A percentile compares a stretch with the other conserved stretches of the same genome.
These are phyloP conservation scores for Thalassoma bifasciatum DNA, from an alignment of 2,113 vertebrate species.

Conservation along the genomic window DNA sequence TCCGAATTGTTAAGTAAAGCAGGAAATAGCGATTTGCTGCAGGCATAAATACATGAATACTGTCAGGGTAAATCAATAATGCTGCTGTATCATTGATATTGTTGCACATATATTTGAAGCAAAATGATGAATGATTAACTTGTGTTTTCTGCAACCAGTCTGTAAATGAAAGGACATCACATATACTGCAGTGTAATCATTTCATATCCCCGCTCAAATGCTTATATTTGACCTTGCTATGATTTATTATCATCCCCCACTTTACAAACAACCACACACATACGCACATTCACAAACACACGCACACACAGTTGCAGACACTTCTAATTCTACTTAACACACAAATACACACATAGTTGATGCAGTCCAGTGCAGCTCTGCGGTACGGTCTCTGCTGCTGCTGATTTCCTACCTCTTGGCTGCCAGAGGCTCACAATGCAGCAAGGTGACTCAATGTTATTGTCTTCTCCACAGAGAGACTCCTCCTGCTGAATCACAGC, in stretches of 20 bases:
- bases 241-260: conserved; percentile 64
- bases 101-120: background rate
- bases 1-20: conserved; percentile 20
- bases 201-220: conserved; percentile 31
- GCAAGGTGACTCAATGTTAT: conserved; percentile 87
- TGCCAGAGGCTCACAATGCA: conserved; percentile 81
- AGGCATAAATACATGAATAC: background rate
- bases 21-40: conserved; percentile 14
- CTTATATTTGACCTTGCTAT: conserved; percentile 72
- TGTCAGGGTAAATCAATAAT: conserved; percentile 4
- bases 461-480: conserved; percentile 73
- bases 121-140: background rate
- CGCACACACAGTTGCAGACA: conserved; percentile 38
- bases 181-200: conserved; percentile 65
- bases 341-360: conserved; percentile 55
- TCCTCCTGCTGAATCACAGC: conserved; percentile 75
- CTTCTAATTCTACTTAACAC: conserved; percentile 53
- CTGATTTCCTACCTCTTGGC: conserved; percentile 71
- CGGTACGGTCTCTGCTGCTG: conserved; percentile 68
- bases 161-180: conserved; percentile 18
- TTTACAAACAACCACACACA: background rate
- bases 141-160: conserved; percentile 14
- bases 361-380: conserved; percentile 74
- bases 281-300: background rate
- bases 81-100: background rate